These are phyloP conservation scores for Tetrao urogallus DNA, from an alignment of 2,113 vertebrate genomes.

Conservation along the genomic window DNA sequence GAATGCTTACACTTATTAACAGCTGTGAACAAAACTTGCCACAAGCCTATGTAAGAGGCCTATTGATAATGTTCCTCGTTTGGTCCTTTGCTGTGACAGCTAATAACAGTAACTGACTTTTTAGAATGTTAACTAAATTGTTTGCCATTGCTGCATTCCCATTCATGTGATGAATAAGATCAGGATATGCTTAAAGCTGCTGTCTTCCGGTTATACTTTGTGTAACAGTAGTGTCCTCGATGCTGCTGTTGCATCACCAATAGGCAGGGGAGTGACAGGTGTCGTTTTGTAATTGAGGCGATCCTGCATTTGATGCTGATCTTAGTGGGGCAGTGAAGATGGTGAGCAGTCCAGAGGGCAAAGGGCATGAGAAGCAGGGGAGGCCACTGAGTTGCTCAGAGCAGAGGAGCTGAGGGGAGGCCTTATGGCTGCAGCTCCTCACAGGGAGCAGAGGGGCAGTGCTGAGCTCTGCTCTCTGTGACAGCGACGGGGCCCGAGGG, in stretches of 20 bases:
- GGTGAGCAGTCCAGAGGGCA: too few relatives aligned
- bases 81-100: neutral
- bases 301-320: neutral
- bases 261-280: neutral
- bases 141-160: neutral
- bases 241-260: neutral
- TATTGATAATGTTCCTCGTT: neutral
- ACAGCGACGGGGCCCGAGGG: too few relatives aligned
- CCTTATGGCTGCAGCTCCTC: too few relatives aligned
- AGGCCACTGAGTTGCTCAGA: too few relatives aligned
- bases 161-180: neutral
- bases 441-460: too few relatives aligned
- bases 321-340: accelerated
- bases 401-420: too few relatives aligned
- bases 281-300: too few relatives aligned
- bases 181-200: neutral
- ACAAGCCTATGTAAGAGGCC: neutral
- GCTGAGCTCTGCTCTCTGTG: too few relatives aligned
- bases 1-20: neutral
- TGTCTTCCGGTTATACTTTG: neutral
- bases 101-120: neutral
- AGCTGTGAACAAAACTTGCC: neutral
- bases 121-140: neutral
- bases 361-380: too few relatives aligned
- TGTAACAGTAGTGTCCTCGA: neutral